Conservation (phyloP, 2,113 vertebrate genomes). For the Procavia capensis region DNA sequence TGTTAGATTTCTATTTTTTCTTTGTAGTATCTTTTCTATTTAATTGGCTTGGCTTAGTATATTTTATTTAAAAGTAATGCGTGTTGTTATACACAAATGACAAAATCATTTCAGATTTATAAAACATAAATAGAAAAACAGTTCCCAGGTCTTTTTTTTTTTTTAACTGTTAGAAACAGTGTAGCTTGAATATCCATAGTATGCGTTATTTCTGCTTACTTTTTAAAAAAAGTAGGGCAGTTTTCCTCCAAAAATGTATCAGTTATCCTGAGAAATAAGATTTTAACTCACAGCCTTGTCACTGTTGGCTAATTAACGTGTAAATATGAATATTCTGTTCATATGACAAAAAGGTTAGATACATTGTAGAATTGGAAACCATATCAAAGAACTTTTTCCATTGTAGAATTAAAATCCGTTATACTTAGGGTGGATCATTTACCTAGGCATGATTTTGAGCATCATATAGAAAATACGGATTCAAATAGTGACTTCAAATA, state of each 20-base stretch:
- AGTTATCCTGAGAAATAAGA: not conserved
- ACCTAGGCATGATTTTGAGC: not conserved
- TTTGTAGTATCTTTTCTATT: not conserved
- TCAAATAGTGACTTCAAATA: no score
- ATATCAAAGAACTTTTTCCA: not conserved
- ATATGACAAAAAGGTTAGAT: not conserved
- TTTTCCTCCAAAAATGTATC: not conserved
- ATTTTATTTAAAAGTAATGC: not conserved
- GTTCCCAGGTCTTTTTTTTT: not conserved
- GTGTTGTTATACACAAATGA: not conserved
- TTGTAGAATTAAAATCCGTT: not conserved
- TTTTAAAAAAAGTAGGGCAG: constrained; percentile 13
- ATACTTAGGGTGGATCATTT: not conserved
- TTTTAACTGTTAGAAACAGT: not conserved
- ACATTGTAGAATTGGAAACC: not conserved
- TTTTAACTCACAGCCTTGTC: constrained; percentile 2
- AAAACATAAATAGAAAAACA: not conserved
- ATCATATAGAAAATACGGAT: not conserved
- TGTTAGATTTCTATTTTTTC: not conserved
- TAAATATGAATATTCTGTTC: not conserved
- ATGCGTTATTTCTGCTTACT: not conserved
- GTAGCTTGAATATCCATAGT: not conserved
- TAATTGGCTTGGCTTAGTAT: not conserved
- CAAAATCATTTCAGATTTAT: not conserved
- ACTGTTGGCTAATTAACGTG: not conserved